Evolutionary conservation across 2,888 invertebrate species (phyloP), one percentile per base, ranked within the genome.

Genomic region (Cataglyphis rosenhaueri): DNA sequence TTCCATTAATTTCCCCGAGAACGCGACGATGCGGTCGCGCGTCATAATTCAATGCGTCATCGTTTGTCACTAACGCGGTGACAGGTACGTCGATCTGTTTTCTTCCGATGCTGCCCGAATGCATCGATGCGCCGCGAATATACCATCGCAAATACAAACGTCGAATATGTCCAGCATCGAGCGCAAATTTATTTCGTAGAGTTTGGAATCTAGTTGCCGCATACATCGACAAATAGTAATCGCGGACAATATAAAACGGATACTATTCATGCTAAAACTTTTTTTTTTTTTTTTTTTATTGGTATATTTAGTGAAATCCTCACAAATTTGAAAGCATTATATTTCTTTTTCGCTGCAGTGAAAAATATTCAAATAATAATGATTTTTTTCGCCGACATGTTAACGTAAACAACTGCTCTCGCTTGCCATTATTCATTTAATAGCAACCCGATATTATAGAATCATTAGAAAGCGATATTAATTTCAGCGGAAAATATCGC

Each of bases 161-260:
- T 76, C 86, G 78, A 84, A 85, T 89, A 38, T 32, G 85, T 85
- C 85, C 83, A 86, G 82, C 85, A 85, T 88, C 86, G 84, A 74
- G 84, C 81, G 82, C 86, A 86, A 78, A 35, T 35, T 35, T 86
- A 76, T 86, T 84, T 82, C 3, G 4, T 15, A 10, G 83, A 84
- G 48, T 52, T 52, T n/a, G 5, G 79, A 83, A 79, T 85, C 79
- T 73, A 84, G 65, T 88, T 81, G 71, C 25, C 32, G 41, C 59
- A 61, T 59, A 73, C 4, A 68, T 6, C 21, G 15, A 8, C 15
- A 25, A 25, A 4, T 15, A 35, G 35, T 18, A 70, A 35, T 8
- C 48, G 35, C 35, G 38, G 8, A 21, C 8, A 25, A 10, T 8
- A n/a, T 35, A 35, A 2, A 10, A 70, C n/a, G 0, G 35, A 38